phyloP scores from a whole-genome alignment of 2,797 vertebrate genomes.

The Agapornis canus region DNA sequence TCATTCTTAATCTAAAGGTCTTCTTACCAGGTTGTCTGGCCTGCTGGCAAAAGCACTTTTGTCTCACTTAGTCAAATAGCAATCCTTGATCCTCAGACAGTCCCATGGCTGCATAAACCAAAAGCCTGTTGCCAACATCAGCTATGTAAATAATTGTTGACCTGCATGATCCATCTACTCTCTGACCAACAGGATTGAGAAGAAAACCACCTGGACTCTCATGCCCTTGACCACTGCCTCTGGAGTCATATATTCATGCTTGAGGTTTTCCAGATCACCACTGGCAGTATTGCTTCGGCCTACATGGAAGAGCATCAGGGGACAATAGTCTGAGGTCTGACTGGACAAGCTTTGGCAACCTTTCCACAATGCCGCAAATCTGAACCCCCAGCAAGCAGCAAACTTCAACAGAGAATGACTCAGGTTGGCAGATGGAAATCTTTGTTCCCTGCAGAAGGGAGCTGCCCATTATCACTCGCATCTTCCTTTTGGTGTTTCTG shows the following conservation, averaged over 20 bases:
- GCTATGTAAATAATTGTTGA: background rate
- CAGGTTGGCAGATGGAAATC: background rate
- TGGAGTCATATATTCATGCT: rapidly evolving
- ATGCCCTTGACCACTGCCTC: background rate
- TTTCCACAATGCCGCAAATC: background rate
- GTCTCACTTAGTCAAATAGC: background rate
- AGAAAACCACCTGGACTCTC: background rate
- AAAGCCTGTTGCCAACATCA: background rate
- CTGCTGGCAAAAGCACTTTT: background rate
- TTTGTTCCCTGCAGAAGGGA: background rate
- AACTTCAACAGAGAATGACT: background rate
- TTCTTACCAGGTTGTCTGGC: background rate
- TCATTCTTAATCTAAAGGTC: background rate
- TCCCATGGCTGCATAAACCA: background rate
- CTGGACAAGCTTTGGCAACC: background rate
- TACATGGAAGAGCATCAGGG: background rate
- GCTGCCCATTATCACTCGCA: background rate
- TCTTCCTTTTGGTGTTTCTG: background rate
- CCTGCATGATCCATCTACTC: background rate
- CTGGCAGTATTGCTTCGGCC: background rate
- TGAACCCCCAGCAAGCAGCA: background rate
- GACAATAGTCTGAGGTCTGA: background rate
- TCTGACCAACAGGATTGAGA: background rate
- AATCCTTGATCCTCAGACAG: background rate
- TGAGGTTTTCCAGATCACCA: background rate